A percentile compares a stretch with the other conserved stretches of the same genome.
Conservation (phyloP, 2,797 vertebrate genomes). For the Delichon dasypus region DNA sequence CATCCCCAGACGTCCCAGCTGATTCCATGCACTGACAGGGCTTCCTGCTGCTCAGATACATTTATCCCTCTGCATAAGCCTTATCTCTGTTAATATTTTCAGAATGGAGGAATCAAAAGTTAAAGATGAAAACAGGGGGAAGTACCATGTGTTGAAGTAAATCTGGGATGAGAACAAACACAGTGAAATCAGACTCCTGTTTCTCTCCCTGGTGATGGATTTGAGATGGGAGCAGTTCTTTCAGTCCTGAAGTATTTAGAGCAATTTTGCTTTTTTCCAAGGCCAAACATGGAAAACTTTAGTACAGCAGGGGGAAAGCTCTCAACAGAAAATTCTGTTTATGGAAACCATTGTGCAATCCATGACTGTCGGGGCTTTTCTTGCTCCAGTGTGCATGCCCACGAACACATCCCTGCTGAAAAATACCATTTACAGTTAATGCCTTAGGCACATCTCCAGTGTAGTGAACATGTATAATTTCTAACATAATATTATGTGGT, state of each 20-base stretch:
- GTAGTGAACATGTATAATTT: background rate
- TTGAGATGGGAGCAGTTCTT: background rate
- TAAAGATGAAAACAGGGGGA: background rate
- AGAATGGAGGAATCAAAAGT: background rate
- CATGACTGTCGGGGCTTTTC: background rate
- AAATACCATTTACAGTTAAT: conserved; percentile 12
- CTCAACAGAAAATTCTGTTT: conserved; percentile 8
- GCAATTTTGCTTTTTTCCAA: background rate
- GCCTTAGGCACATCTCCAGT: background rate
- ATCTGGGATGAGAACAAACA: background rate
- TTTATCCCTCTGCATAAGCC: background rate
- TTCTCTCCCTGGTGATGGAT: background rate
- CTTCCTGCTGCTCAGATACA: background rate
- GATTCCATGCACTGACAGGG: background rate
- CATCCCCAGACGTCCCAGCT: background rate
- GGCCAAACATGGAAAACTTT: background rate
- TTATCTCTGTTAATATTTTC: background rate
- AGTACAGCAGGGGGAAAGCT: background rate
- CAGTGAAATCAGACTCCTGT: background rate
- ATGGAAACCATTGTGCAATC: background rate
- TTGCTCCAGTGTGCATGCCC: background rate
- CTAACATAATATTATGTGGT: conserved; percentile 14
- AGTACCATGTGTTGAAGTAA: background rate
- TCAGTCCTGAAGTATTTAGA: background rate
- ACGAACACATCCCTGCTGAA: background rate